phyloP scores from a whole-genome alignment of 2,888 invertebrate species.

The Tipula helvola region DNA sequence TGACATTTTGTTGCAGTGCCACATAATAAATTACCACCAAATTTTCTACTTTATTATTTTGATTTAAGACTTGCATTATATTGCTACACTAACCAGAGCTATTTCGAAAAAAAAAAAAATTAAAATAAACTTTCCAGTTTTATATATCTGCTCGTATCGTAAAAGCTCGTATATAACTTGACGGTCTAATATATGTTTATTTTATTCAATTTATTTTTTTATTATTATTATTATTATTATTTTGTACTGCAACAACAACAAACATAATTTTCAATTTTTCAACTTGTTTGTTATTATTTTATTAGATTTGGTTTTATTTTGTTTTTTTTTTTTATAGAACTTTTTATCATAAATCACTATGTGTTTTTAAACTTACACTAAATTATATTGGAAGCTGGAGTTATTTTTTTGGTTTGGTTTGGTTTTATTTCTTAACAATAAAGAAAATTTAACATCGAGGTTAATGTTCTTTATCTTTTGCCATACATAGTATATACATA shows the following conservation, averaged over 20 bases:
- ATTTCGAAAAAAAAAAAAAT: background rate
- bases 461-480: background rate
- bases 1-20: background rate
- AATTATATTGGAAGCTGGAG: background rate
- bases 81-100: background rate
- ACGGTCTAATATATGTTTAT: constrained; percentile 4
- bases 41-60: background rate
- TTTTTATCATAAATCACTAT: constrained; percentile 4
- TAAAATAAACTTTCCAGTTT: background rate
- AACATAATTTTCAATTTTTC: background rate
- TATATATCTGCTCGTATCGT: background rate
- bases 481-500: background rate
- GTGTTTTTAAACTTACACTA: background rate
- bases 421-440: background rate
- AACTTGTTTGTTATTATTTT: constrained; percentile 4
- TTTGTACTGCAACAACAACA: background rate
- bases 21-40: background rate
- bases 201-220: background rate
- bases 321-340: background rate
- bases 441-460: background rate
- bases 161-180: background rate
- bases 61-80: constrained; percentile 4
- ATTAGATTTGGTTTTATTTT: background rate
- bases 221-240: background rate
- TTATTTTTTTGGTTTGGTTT: background rate